Conservation (phyloP, 2,888 invertebrate species). For the Drosophila testacea region DNA sequence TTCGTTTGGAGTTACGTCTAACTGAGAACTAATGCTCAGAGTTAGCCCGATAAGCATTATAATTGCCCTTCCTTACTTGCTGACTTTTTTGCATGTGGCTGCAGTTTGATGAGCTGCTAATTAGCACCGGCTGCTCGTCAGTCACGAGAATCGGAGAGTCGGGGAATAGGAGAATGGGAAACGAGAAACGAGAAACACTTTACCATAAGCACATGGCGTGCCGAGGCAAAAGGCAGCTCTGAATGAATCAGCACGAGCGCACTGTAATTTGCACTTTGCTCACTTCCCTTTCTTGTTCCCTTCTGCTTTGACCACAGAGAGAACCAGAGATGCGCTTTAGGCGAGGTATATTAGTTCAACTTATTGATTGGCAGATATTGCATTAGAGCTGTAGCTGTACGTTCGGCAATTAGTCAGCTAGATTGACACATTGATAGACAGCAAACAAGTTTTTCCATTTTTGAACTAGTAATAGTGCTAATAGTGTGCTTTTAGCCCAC, state of each 20-base stretch:
- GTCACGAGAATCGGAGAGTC: constrained; percentile 16
- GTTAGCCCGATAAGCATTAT: constrained; percentile 8
- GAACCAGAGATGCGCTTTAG: constrained; percentile 13
- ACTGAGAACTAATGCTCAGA: constrained; percentile 18
- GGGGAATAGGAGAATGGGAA: no score
- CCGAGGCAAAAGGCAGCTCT: constrained; percentile 53
- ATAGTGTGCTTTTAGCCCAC: neutral
- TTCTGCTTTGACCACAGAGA: neutral
- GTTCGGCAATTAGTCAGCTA: constrained; percentile 39
- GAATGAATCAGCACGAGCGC: constrained; percentile 79
- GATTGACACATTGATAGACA: constrained; percentile 53
- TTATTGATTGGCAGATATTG: constrained; percentile 48
- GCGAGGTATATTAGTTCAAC: constrained; percentile 48
- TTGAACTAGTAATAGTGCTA: neutral
- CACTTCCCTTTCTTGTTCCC: constrained; percentile 6
- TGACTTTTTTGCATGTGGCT: constrained; percentile 60
- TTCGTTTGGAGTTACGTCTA: constrained; percentile 27
- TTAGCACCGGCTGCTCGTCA: constrained; percentile 61
- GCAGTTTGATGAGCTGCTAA: constrained; percentile 79
- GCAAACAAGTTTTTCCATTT: constrained; percentile 42
- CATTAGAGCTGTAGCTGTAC: constrained; percentile 19
- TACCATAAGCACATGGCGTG: constrained; percentile 54
- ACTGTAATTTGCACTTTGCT: constrained; percentile 75
- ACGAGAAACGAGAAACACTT: constrained; percentile 38
- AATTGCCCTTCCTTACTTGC: constrained; percentile 13